Percentiles rank a stretch among this genome's conserved stretches.
Evolutionary conservation across 2,888 invertebrate species (phyloP).

Genomic region (Rhingia rostrata): DNA sequence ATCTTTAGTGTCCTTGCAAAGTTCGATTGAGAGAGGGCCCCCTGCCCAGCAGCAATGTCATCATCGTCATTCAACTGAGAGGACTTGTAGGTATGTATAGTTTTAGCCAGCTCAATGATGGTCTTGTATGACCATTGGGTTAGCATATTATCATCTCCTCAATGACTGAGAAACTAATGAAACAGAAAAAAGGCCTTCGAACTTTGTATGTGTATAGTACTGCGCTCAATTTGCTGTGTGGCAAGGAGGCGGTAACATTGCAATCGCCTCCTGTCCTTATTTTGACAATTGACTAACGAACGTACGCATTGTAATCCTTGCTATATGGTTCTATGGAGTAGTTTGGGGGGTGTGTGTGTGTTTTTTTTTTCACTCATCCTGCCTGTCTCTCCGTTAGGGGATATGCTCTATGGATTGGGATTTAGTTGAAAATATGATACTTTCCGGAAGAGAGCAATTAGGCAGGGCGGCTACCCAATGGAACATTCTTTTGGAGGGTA

Average conservation of each 20-base stretch:
- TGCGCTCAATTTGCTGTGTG: no score
- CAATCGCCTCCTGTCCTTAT: slow-evolving; percentile 41
- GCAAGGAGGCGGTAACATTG: slow-evolving; percentile 26
- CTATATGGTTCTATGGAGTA: slow-evolving; percentile 10
- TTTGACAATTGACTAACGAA: slow-evolving; percentile 39
- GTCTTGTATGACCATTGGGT: slow-evolving; percentile 56
- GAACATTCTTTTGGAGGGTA: slow-evolving; percentile 23
- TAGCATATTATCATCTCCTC: slow-evolving; percentile 56
- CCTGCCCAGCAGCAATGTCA: not conserved
- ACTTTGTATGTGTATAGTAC: not conserved
- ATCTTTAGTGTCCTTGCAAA: slow-evolving; percentile 26
- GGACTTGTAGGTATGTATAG: not conserved
- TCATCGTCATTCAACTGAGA: slow-evolving; percentile 15
- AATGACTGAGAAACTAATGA: slow-evolving; percentile 61
- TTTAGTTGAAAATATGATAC: slow-evolving; percentile 73
- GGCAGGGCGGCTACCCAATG: slow-evolving; percentile 56
- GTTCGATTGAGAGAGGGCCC: not conserved
- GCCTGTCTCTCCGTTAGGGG: not conserved
- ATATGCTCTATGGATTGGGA: slow-evolving; percentile 50
- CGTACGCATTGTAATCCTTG: slow-evolving; percentile 29
- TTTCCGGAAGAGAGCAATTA: slow-evolving; percentile 71
- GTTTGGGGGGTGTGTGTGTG: not conserved
- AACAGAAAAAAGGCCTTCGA: slow-evolving; percentile 44
- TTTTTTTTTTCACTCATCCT: slow-evolving; percentile 9
- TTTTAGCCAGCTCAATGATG: slow-evolving; percentile 30